These are phyloP conservation scores for Amblyopsis rosae DNA, from an alignment of 2,113 vertebrate genomes.

Conservation along the genomic window DNA sequence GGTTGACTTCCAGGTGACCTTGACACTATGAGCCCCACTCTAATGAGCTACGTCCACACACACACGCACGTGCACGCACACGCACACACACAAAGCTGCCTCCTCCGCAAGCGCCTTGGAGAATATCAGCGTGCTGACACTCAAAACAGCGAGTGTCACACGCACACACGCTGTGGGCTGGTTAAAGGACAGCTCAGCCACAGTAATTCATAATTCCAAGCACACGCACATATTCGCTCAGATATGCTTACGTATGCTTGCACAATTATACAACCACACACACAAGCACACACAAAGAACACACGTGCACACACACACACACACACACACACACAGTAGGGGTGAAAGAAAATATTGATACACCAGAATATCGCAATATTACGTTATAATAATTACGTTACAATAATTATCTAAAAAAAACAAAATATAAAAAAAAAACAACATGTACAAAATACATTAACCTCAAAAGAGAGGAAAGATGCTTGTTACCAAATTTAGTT, in stretches of 20 bases:
- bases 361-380: too few relatives aligned
- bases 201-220: conserved; percentile 14
- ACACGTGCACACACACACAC: background rate
- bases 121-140: conserved; percentile 1
- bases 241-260: conserved; percentile 5
- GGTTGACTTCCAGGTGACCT: conserved; percentile 63
- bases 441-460: too few relatives aligned
- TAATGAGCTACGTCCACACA: conserved; percentile 48
- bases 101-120: background rate
- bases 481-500: too few relatives aligned
- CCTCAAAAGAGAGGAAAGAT: too few relatives aligned
- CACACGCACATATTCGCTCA: conserved; percentile 26
- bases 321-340: background rate
- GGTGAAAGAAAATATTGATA: too few relatives aligned
- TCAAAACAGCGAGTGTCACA: conserved; percentile 12
- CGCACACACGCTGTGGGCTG: background rate
- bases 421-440: too few relatives aligned
- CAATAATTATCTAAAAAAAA: too few relatives aligned
- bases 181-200: background rate
- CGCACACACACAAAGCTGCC: background rate
- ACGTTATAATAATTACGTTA: too few relatives aligned
- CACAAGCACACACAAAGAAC: background rate
- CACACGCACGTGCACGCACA: conserved; percentile 13
- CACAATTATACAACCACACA: conserved; percentile 1
- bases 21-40: conserved; percentile 19